A percentile compares a stretch with the other conserved stretches of the same genome.
phyloP scores from a whole-genome alignment of 37 sponge, comb jelly and placozoan species.

The Diacarnus erythraeanus region DNA sequence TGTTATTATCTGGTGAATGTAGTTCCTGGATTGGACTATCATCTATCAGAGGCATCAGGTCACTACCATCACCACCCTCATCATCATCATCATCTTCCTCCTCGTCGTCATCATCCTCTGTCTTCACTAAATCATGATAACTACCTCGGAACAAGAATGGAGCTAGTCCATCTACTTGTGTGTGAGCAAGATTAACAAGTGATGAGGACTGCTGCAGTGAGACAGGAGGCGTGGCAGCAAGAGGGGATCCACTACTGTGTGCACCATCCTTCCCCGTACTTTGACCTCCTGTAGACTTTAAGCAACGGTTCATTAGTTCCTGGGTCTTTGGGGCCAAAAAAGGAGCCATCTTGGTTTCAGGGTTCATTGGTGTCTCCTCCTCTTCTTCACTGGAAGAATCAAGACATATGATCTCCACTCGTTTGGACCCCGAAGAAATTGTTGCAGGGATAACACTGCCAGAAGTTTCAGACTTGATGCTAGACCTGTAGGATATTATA shows the following conservation, averaged over 20 bases:
- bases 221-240: background rate
- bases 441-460: too few relatives aligned
- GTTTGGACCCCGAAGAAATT: too few relatives aligned
- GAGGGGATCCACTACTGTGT: background rate
- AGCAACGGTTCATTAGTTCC: background rate
- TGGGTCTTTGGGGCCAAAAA: background rate
- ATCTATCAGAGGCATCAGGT: background rate
- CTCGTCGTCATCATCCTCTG: background rate
- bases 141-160: background rate
- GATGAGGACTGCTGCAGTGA: background rate
- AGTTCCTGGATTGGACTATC: background rate
- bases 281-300: background rate
- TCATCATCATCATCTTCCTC: background rate
- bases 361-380: background rate
- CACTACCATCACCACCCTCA: too few relatives aligned
- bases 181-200: background rate
- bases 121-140: background rate
- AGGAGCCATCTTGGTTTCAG: background rate
- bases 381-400: slow-evolving; percentile 25
- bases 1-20: background rate
- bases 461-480: background rate
- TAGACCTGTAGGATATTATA: background rate
- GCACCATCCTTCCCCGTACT: background rate
- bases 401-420: slow-evolving; percentile 35
- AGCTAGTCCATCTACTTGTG: background rate